Evolutionary conservation across 2,113 vertebrate genomes (phyloP), one percentile per base, ranked within the genome.

Genomic region (Strix uralensis): DNA sequence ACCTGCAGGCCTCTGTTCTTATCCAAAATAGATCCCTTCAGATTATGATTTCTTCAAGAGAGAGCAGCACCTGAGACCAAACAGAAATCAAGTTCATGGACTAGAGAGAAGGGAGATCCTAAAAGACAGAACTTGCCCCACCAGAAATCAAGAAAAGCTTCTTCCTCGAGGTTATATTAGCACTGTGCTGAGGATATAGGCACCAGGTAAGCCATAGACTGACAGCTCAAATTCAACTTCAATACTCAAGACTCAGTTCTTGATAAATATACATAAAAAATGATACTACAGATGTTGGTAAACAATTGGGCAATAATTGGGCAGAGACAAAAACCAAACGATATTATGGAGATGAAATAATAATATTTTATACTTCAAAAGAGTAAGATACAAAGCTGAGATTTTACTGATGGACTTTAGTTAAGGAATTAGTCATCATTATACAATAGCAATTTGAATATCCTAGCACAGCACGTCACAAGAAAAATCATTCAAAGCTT

Each of bases 401-500:
- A 89, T 95, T 96, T 94, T 91, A 88, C 81, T 87, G 95, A 87
- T 91, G 69, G 86, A 96, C 86, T 96, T 96, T 26, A 97, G 93
- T 80, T 92, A 74, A 91, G 79, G 82, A 90, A 72, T 96, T 95
- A 97, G 92, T 97, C 96, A 97, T 83, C 91, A 86, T 89, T 96
- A 98, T 91, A 94, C 80, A 94, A 85, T 0, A 78, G 71, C 3
- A 49, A 90, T 70, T 61, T 42, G 52, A 87, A 81, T 93, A 94
- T 94, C 92, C 49, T 52, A 49, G 19, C 73, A 91, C 88, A 97
- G 84, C 87, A 95, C 23, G 40, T 67, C 58, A 91, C 70, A 44
- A 20, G 15, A 87, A 91, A 81, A 88, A 91, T 72, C 55, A 94
- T 92, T 92, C 94, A 90, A 90, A 94, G 90, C 74, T 73, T 70